Percentiles rank a stretch among this genome's conserved stretches.
Conservation (phyloP, 2,888 invertebrate species). For the Hypercompe scribonia region DNA sequence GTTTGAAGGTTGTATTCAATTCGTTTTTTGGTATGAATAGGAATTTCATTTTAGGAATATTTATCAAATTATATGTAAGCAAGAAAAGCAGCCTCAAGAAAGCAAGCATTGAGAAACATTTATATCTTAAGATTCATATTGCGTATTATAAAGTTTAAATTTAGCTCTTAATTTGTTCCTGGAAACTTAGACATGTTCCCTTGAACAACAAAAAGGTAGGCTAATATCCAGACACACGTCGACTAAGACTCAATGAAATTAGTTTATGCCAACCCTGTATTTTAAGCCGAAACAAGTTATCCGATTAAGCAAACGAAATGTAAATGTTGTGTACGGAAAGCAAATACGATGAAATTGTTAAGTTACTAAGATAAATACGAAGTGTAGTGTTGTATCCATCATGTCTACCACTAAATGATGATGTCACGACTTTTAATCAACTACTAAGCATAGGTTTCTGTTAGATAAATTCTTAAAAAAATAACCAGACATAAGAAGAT, state of each 20-base stretch:
- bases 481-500: conserved; percentile 2
- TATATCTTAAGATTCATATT: neutral
- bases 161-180: neutral
- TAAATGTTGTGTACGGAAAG: conserved; percentile 67
- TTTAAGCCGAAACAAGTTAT: conserved; percentile 63
- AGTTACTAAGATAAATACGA: conserved; percentile 69
- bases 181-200: neutral
- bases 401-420: conserved; percentile 37
- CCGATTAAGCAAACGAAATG: conserved; percentile 63
- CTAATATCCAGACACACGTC: conserved; percentile 1
- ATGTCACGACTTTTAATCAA: conserved; percentile 49
- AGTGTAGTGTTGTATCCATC: conserved; percentile 46
- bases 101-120: too few species aligned
- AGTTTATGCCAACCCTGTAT: conserved; percentile 42
- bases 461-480: too few species aligned
- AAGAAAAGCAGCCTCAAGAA: too few species aligned
- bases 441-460: too few species aligned
- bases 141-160: neutral
- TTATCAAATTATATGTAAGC: neutral
- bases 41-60: neutral
- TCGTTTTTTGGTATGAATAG: neutral
- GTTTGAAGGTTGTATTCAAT: neutral
- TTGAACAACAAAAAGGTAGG: conserved; percentile 1
- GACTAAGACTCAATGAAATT: conserved; percentile 13
- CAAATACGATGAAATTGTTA: conserved; percentile 73